phyloP scores from a whole-genome alignment of 1,140 invertebrate species.

The Vanessa atalanta region DNA sequence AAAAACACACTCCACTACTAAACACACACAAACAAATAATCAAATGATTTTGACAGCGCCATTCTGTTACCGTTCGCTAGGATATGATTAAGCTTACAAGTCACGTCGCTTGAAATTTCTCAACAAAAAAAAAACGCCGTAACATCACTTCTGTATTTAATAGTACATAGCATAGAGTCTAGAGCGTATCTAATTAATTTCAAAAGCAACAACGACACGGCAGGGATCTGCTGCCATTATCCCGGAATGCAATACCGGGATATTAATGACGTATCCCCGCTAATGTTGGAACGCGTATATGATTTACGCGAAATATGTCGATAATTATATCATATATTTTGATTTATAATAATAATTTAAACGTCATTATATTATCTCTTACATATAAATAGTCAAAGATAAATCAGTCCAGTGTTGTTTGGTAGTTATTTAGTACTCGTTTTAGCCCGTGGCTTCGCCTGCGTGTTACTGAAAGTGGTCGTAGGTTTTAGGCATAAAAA shows the following conservation, averaged over 20 bases:
- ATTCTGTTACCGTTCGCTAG: too few relatives aligned
- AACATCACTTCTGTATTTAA: slow-evolving; percentile 12
- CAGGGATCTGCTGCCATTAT: slow-evolving; percentile 45
- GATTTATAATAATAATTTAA: background rate
- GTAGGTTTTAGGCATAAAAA: too few relatives aligned
- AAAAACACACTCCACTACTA: too few relatives aligned
- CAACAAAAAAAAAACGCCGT: too few relatives aligned
- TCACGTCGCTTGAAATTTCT: too few relatives aligned
- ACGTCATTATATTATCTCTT: background rate
- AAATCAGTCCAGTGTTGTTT: too few relatives aligned
- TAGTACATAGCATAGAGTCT: slow-evolving; percentile 25
- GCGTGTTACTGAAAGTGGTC: too few relatives aligned
- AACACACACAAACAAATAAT: too few relatives aligned
- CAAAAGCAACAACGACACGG: slow-evolving; percentile 48
- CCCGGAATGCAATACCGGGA: slow-evolving; percentile 46
- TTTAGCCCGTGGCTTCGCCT: too few relatives aligned
- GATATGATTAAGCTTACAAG: too few relatives aligned
- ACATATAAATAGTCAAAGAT: background rate
- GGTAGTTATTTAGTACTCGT: too few relatives aligned
- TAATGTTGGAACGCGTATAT: slow-evolving; percentile 5
- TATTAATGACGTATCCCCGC: slow-evolving; percentile 47
- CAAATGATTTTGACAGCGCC: too few relatives aligned
- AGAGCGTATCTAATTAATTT: slow-evolving; percentile 60
- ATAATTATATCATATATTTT: background rate
- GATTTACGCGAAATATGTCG: slow-evolving; percentile 4